Evolutionary conservation across 2,888 invertebrate genomes (phyloP), one percentile per base, ranked within the genome.

Genomic region (Brachycybe producta): DNA sequence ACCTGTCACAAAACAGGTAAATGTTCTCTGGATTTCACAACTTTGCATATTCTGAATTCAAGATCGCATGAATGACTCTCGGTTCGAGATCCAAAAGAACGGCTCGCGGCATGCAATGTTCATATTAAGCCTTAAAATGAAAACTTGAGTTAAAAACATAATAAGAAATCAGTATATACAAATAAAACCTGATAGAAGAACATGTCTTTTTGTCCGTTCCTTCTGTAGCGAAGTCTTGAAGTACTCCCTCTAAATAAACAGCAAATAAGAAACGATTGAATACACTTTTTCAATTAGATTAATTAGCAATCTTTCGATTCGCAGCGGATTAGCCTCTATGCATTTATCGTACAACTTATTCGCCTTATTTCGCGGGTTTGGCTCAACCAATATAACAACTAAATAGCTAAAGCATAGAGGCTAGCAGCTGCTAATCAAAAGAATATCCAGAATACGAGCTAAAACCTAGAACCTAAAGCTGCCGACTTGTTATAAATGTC

Each of bases 21-120:
- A 95, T 83, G 72, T 98, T 97, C 70, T 98, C 97, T 51, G 88
- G 91, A 70, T 98, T 98, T 67, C 95, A 97, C 13, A 98, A 72
- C 80, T 90, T 88, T 24, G 87, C 82, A 69, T 95, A 94, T 0
- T 84, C 80, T 1, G 92, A 91, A 66, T 84, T 88, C 80, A 95
- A 82, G 52, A 98, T 97, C 5, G 84, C 82, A 64, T 97, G 87
- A 61, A 98, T 95, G 32, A 98, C 98, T 60, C 98, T 76, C 4
- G 98, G 98, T 67, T 98, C 98, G 61, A 98, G 72, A 73, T 98
- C 98, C 49, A 98, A 69, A 1, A 98, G 72, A 0, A 98, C 92
- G 5, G 97, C 87, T 61, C 98, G 73, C 0, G 98, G 97, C 60
- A 98, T 94, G 69, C 97, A 98, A 67, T 97, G 97, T 62, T 94